phyloP scores from a whole-genome alignment of 2,113 vertebrate genomes.

The Dicerorhinus sumatrensis region DNA sequence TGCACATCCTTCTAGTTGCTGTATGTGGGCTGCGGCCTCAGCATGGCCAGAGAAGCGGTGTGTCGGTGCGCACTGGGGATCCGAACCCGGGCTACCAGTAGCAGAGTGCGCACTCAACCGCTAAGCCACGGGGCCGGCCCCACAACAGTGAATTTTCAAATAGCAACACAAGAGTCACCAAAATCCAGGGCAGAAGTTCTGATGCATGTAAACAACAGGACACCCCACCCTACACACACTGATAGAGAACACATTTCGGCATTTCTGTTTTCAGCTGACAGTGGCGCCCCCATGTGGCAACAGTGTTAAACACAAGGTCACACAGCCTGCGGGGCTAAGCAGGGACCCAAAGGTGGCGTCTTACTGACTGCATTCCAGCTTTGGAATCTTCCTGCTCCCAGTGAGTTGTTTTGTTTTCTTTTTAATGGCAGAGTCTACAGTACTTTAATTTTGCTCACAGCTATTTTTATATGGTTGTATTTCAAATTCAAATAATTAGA shows the following conservation, averaged over 20 bases:
- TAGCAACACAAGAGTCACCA: background rate
- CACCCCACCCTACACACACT: fast-evolving
- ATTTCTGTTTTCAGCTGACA: background rate
- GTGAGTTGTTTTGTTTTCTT: background rate
- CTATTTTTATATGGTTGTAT: background rate
- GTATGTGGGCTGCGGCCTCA: too few species aligned
- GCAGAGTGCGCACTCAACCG: too few species aligned
- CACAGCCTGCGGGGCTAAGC: background rate
- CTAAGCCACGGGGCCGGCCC: too few species aligned
- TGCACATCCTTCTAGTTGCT: too few species aligned
- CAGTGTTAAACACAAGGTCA: background rate
- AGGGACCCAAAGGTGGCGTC: background rate
- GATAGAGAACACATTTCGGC: fast-evolving
- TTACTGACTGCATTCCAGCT: background rate
- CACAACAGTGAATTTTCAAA: background rate
- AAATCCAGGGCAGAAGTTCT: background rate
- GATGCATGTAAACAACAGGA: background rate
- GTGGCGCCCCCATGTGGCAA: slow-evolving; percentile 30
- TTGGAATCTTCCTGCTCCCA: background rate
- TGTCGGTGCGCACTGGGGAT: too few species aligned
- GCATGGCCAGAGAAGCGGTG: too few species aligned
- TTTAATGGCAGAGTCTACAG: background rate
- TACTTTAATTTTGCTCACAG: background rate
- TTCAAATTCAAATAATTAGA: slow-evolving; percentile 9
- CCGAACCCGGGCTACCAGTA: too few species aligned